Evolutionary conservation across 64 coral and sea anemone genomes (phyloP).

Genomic region (Cladopsammia gracilis): DNA sequence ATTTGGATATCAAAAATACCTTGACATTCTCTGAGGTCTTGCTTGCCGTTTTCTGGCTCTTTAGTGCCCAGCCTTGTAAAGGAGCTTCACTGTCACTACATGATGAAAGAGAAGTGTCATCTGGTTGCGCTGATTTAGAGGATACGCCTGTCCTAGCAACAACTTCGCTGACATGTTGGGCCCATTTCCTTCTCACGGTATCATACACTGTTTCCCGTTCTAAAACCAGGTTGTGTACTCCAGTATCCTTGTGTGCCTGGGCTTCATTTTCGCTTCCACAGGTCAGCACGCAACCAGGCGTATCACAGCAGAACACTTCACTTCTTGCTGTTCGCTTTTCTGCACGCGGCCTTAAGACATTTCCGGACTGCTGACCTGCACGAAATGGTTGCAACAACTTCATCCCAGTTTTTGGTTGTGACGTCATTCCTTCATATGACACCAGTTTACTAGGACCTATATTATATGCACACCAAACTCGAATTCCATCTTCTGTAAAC

Average conservation of each 20-base stretch:
- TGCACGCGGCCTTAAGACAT: background rate
- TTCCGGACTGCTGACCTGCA: background rate
- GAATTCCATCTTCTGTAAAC: background rate
- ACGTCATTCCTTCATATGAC: background rate
- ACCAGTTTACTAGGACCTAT: background rate
- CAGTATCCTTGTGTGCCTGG: conserved; percentile 28
- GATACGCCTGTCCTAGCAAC: background rate
- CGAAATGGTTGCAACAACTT: conserved; percentile 2
- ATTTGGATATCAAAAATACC: conserved; percentile 19
- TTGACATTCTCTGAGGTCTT: conserved; percentile 20
- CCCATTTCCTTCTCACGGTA: conserved; percentile 16
- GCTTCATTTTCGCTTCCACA: conserved; percentile 15
- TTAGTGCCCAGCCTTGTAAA: background rate
- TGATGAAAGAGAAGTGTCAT: background rate
- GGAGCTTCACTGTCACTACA: background rate
- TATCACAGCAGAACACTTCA: conserved; percentile 17
- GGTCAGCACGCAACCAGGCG: conserved; percentile 13
- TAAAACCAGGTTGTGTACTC: conserved; percentile 7
- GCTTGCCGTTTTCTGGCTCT: background rate
- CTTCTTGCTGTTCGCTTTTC: background rate
- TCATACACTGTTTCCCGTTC: conserved; percentile 35
- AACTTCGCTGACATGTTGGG: background rate
- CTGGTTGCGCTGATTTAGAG: background rate
- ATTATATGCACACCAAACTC: background rate
- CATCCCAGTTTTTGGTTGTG: background rate